Evolutionary conservation across 2,888 invertebrate genomes (phyloP).

Genomic region (Notocelia uddmanniana): DNA sequence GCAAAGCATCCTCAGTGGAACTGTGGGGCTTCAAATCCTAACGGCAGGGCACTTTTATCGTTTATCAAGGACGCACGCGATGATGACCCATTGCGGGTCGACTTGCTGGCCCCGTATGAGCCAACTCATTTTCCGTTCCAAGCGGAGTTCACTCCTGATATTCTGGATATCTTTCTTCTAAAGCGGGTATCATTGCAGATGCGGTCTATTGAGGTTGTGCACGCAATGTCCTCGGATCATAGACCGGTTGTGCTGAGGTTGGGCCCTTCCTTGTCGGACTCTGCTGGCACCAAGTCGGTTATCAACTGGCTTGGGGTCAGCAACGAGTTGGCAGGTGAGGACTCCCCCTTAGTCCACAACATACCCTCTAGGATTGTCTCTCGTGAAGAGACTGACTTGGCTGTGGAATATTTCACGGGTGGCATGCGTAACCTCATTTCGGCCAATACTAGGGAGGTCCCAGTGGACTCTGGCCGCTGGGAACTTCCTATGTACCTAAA

Average conservation of each 20-base stretch:
- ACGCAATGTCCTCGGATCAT: background rate
- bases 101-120: background rate
- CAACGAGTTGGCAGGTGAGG: too few species aligned
- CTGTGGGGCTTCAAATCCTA: background rate
- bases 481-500: background rate
- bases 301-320: background rate
- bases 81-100: background rate
- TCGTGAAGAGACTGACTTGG: too few species aligned
- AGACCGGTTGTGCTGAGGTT: background rate
- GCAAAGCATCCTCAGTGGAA: conserved; percentile 10
- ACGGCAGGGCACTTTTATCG: background rate
- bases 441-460: too few species aligned
- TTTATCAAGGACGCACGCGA: background rate
- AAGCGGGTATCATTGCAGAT: background rate
- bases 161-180: background rate
- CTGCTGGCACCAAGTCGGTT: background rate
- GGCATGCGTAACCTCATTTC: too few species aligned
- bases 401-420: too few species aligned
- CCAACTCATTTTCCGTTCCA: too few species aligned
- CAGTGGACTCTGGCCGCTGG: background rate
- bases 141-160: background rate
- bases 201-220: background rate
- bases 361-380: too few species aligned
- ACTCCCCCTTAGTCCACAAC: too few species aligned
- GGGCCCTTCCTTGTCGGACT: background rate